Evolutionary conservation across 1,140 invertebrate species (phyloP), one percentile per base, ranked within the genome.

Genomic region (Drosophila arizonae): DNA sequence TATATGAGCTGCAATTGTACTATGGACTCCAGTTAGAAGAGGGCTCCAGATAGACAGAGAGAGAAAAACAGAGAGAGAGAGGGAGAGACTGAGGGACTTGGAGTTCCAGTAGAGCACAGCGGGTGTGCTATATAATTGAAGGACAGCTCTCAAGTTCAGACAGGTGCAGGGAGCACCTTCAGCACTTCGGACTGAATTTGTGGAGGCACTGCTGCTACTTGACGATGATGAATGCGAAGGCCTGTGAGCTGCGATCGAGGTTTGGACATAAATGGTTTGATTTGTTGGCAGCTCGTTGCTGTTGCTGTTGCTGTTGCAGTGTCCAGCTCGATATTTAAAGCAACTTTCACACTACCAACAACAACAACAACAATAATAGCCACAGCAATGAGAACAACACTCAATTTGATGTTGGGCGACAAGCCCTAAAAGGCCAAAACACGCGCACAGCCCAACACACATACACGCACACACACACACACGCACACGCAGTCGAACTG

Each of bases 221-320:
- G 84, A 88, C 84, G 84, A 88, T 88, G 84, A 88, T 88, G 67
- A 88, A 88, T 88, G 84, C 88, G 84, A 80, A 70, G 26, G 21
- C 26, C 77, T 33, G 46, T 24, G 65, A 43, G 56, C 65, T 52
- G 65, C 46, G 65, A 60, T 68, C 77, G 76, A 63, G 66, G 62
- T 61, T 55, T 70, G 78, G 84, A 88, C 84, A 77, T 88, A 88
- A 88, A 88, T 88, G 84, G 84, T 88, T 85, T 81, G 81, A 85
- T 85, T 85, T 86, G 77, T 75, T 81, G 79, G 73, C 77, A 77
- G 50, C 13, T 48, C 43, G 60, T 62, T 28, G 30, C 41, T 56
- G 46, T 24, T 28, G 30, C 41, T 56, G 46, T 24, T 24, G 21
- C 21, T 24, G 21, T 24, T 24, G 21, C 21, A 24, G 21, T 24